Base-by-base conservation (phyloP, 2,888 invertebrate genomes). In the Frankliniella intonsa region DNA sequence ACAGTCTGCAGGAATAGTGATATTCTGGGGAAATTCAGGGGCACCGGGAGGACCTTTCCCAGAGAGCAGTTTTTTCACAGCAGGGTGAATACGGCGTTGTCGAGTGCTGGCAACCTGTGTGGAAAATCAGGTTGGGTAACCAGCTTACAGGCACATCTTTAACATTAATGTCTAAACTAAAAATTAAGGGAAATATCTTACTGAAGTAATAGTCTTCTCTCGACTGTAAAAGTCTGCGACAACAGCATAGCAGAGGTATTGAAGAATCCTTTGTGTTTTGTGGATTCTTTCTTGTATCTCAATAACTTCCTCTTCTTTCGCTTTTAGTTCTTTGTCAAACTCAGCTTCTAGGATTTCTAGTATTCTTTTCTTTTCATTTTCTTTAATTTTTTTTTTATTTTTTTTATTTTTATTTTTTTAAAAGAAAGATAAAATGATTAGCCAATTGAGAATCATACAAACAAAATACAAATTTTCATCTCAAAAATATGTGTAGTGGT, bases 81-180 rank as follows among this genome's bases (percentile, higher is more conserved):
- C 93, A 0, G 95, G 95, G 88, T 96, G 96, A 80, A 95, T 90
- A 8, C 90, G 87, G 27, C 87, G 88, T 84, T 90, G 90, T 10
- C 69, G n/a, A 10, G 69, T 76, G 25, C 69, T 76, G 22, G 69
- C 69, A 76, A 76, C 69, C 69, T 76, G 9, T 25, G 25, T 12
- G 12, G 10, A 12, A 22, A 69, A n/a, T 22, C 69, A 69, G 22
- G 7, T 22, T 69, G 5, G 22, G 11, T 5, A 22, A 38, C 38
- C 38, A 38, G 38, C 38, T 38, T 38, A 3, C 38, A 38, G 38
- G 38, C 38, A 38, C 2, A 38, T 5, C 38, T 38, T 38, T 38
- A 5, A 38, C 38, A 38, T 38, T 38, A 5, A 38, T 38, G 38
- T 38, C 38, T 55, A 14, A 55, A 19, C 5, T 55, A 7, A 14